Evolutionary conservation across 2,797 vertebrate species (phyloP), one percentile per base, ranked within the genome.

Genomic region (Lepidocolaptes lacrymiger): DNA sequence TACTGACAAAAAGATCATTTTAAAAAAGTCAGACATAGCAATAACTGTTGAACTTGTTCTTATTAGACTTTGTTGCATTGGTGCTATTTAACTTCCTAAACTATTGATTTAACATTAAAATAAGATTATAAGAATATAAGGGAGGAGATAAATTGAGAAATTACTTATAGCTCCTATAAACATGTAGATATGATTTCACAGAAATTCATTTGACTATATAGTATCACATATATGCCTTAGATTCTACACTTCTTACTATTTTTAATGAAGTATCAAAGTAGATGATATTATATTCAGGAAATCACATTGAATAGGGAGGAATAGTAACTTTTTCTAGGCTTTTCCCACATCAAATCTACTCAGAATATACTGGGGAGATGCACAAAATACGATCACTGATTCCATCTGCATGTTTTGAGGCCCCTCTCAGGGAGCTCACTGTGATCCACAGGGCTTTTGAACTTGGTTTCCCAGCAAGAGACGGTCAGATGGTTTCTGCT

Each of bases 31-130:
- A 91, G 55, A 69, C 46, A 28, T 37, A 37, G 30, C 44, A 76
- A 48, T 88, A 96, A 94, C 77, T 97, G 90, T 34, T 91, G 69
- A 96, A 92, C 64, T 87, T 91, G 34, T 52, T 89, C 46, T 48
- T 93, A 89, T 63, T 95, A 93, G 63, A 34, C 93, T 96, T 97
- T 95, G 96, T 95, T 97, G 72, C 80, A 95, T 91, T 66, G 85
- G 66, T 93, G 52, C 37, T 97, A 63, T 95, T 97, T 96, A 96
- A 91, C 37, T 74, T 89, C 86, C 66, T 89, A 96, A 97, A 78
- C 13, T 73, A 91, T 79, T 92, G 48, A 48, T 89, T 96, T 94
- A 96, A 93, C 80, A 72, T 49, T 94, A 95, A 89, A 95, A 94
- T 59, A 94, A 91, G 61, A 93, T 93, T 85, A 73, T 63, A 68